Base-by-base conservation (phyloP, 2,888 invertebrate genomes). In the Coelogynopora nodosa region DNA sequence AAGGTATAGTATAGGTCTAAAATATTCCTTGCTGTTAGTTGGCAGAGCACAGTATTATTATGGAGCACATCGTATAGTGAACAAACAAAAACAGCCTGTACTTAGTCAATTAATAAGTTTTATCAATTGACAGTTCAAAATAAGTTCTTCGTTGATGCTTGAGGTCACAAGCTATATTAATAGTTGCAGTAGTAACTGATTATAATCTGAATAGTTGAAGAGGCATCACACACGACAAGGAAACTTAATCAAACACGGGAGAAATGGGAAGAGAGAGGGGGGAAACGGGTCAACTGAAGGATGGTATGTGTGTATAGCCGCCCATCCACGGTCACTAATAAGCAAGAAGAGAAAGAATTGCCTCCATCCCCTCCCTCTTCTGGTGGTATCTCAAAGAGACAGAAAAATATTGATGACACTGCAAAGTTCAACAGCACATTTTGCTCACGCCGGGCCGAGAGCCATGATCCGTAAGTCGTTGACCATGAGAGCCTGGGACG, bases 11-110 rank as follows among this genome's bases (percentile, higher is more conserved):
- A 49, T 49, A 49, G 5, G 18, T 5, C 5, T 49, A 5, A 10
- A 49, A 49, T 10, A 10, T 5, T 49, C 18, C 18, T 49, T 49
- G 49, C 49, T 10, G 49, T 18, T 49, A 49, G 49, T 49, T 49
- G 49, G 74, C 5, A 74, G 23, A 74, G 23, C 74, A 74, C 23
- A 74, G 23, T 74, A 49, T 49, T 49, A 74, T 74, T 74, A 74
- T 74, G 74, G 74, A 74, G 74, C 74, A 74, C 74, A 74, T 74
- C 27, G 74, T 10, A n/a, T 74, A 26, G 23, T 74, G 27, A 74
- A 74, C 23, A 74, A 74, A 74, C 27, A 13, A 13, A 5, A 49
- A 49, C 49, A 49, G 49, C 49, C 49, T n/a, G n/a, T n/a, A n/a
- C n/a, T n/a, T n/a, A n/a, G n/a, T n/a, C n/a, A n/a, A n/a, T n/a